Evolutionary conservation across 2,797 vertebrate species (phyloP).

Genomic region (Periophthalmus magnuspinnatus): DNA sequence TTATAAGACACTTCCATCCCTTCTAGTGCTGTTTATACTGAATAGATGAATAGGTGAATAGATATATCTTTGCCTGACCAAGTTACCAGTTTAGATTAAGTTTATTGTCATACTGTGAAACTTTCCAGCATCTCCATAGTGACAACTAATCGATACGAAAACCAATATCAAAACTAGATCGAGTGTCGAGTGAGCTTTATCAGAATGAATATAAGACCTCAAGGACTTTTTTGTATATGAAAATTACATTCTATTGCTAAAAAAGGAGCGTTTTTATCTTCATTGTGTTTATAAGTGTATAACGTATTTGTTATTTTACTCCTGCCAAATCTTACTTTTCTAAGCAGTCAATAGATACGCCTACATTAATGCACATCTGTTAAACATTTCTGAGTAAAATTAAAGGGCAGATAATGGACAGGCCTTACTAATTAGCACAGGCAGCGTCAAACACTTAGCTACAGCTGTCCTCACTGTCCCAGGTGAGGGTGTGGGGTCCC

Average conservation of each 20-base stretch:
- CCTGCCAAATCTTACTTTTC: background rate
- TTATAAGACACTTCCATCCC: background rate
- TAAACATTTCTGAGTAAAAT: background rate
- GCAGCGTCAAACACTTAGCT: constrained; percentile 28
- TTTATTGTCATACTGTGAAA: too few relatives aligned
- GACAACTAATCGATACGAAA: too few relatives aligned
- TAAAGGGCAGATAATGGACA: background rate
- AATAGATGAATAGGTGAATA: background rate
- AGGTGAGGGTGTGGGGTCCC: constrained; percentile 21
- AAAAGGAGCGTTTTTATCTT: too few relatives aligned
- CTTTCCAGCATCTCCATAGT: too few relatives aligned
- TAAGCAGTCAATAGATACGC: background rate
- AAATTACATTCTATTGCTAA: too few relatives aligned
- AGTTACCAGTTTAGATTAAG: too few relatives aligned
- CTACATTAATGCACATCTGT: background rate
- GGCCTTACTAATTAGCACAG: constrained; percentile 6
- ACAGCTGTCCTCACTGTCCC: constrained; percentile 34
- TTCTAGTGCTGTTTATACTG: background rate
- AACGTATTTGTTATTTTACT: background rate
- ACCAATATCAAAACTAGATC: too few relatives aligned
- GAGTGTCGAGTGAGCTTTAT: too few relatives aligned
- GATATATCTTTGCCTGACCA: too few relatives aligned
- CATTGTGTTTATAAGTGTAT: background rate
- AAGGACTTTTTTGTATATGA: too few relatives aligned
- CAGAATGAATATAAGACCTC: too few relatives aligned